Percentiles rank a stretch among this genome's conserved stretches.
Evolutionary conservation across 1,140 invertebrate genomes (phyloP).

Genomic region (Holotrichia oblita): DNA sequence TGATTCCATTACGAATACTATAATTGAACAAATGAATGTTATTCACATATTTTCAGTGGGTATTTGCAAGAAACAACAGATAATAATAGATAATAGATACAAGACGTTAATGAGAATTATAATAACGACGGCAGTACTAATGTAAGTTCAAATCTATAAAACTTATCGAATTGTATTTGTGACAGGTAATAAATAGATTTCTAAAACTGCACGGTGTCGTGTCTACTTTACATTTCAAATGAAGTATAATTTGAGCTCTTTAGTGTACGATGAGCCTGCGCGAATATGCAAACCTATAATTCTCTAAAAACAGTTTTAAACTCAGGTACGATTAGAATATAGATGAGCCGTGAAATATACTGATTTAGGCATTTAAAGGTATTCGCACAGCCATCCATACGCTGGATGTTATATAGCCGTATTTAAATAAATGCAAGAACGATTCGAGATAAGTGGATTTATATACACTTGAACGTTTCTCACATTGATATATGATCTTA

Average conservation of each 20-base stretch:
- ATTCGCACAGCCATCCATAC: not conserved
- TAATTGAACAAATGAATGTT: conserved; percentile 16
- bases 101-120: no score
- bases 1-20: conserved; percentile 1
- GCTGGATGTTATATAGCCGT: not conserved
- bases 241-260: no score
- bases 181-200: no score
- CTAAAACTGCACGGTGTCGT: no score
- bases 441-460: conserved; percentile 35
- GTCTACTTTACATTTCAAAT: no score
- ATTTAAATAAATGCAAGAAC: conserved; percentile 39
- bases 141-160: no score
- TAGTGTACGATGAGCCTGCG: not conserved
- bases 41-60: not conserved
- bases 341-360: not conserved
- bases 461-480: conserved; percentile 35
- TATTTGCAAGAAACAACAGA: not conserved
- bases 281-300: not conserved
- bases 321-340: not conserved
- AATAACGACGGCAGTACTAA: no score
- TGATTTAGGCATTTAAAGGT: conserved; percentile 5
- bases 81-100: no score
- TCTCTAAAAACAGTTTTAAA: not conserved
- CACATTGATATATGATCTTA: conserved; percentile 41
- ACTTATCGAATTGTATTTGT: no score